Percentiles rank a stretch among this genome's conserved stretches.
Conservation (phyloP, 2,888 invertebrate genomes). For the Tetragnatha montana region DNA sequence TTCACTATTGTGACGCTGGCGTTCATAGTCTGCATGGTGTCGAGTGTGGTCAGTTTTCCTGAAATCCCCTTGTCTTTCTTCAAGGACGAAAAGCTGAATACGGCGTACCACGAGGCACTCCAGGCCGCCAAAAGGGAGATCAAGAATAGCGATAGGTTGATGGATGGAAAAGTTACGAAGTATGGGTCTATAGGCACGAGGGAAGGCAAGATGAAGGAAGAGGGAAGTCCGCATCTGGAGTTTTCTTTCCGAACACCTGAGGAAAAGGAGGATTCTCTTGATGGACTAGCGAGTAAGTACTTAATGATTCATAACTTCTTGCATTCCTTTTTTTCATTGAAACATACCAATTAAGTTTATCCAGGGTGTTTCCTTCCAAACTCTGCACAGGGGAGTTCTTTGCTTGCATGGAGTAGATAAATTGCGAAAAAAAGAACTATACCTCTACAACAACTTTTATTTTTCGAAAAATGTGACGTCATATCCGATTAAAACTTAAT, state of each 20-base stretch:
- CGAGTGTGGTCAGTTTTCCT: conserved; percentile 90
- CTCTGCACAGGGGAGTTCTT: too few species aligned
- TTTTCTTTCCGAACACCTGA: background rate
- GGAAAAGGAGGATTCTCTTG: background rate
- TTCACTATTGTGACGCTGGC: conserved; percentile 93
- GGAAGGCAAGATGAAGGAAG: conserved; percentile 14
- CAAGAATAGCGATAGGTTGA: conserved; percentile 15
- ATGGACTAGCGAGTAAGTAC: background rate
- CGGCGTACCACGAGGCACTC: conserved; percentile 43
- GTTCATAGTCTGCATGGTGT: conserved; percentile 88
- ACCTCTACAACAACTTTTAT: too few species aligned
- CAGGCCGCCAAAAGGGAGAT: background rate
- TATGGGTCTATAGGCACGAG: conserved; percentile 36
- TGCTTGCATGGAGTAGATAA: too few species aligned
- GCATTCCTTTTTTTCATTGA: too few species aligned
- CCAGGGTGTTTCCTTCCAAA: too few species aligned
- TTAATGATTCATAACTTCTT: background rate
- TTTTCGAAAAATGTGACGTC: too few species aligned
- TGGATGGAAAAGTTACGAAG: background rate
- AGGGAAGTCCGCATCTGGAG: background rate
- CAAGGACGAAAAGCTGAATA: conserved; percentile 63
- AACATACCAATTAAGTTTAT: too few species aligned
- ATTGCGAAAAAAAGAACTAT: too few species aligned
- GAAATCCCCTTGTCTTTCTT: conserved; percentile 89
- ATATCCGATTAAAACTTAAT: too few species aligned